Percentiles rank a stretch among this genome's conserved stretches.
Conservation (phyloP, 2,888 invertebrate genomes). For the Byasa hedistus region DNA sequence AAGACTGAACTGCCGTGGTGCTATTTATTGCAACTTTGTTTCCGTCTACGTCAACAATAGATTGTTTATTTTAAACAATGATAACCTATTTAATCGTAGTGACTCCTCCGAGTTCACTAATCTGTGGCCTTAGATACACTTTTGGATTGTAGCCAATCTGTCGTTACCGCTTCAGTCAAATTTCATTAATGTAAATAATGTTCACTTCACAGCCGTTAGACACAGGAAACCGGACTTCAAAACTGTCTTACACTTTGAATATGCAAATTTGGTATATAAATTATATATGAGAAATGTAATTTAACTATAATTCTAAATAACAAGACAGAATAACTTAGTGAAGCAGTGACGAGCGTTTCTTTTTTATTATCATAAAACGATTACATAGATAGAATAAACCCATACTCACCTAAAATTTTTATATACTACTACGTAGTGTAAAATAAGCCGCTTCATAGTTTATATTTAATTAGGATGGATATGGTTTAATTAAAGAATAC, state of each 20-base stretch:
- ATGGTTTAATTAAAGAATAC: no score
- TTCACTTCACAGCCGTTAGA: background rate
- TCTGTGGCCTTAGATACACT: slow-evolving; percentile 3
- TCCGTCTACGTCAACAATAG: background rate
- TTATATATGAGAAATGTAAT: background rate
- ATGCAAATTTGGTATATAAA: background rate
- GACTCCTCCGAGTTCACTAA: slow-evolving; percentile 2
- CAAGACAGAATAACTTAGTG: no score
- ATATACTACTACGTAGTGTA: no score
- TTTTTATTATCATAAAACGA: no score
- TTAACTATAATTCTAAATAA: no score
- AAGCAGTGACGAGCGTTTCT: no score
- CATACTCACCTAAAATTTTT: no score
- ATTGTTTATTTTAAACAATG: background rate
- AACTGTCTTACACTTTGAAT: slow-evolving; percentile 1
- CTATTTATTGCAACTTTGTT: background rate
- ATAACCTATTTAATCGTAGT: background rate
- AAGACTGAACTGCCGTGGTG: background rate
- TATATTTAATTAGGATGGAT: no score
- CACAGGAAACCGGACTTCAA: background rate
- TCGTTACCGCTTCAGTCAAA: background rate
- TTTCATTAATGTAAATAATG: slow-evolving; percentile 12
- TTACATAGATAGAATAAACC: no score
- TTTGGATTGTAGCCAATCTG: slow-evolving; percentile 9
- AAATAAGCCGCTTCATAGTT: no score